Evolutionary conservation across 2,113 vertebrate genomes (phyloP).

Genomic region (Entosphenus tridentatus): DNA sequence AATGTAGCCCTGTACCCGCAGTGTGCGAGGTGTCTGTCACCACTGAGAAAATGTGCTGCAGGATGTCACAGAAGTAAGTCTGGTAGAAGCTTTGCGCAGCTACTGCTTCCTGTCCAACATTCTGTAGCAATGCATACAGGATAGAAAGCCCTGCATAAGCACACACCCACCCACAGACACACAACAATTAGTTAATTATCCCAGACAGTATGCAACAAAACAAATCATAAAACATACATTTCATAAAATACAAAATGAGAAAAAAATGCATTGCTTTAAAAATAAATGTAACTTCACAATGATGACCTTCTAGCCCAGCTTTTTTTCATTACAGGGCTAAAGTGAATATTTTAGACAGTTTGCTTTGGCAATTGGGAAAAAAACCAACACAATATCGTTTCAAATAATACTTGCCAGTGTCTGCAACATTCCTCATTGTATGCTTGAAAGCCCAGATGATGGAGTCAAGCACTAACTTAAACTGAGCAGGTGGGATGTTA

Average conservation of each 20-base stretch:
- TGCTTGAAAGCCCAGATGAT: constrained; percentile 99
- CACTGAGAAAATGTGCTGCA: constrained; percentile 95
- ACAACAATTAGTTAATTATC: not conserved
- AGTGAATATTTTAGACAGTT: not conserved
- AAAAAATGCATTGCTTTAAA: not conserved
- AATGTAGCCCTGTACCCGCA: constrained; percentile 37
- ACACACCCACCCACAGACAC: not conserved
- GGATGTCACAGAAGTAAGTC: constrained; percentile 88
- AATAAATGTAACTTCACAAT: not conserved
- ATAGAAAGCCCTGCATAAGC: constrained; percentile 57
- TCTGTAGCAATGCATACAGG: constrained; percentile 82
- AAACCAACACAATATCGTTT: constrained; percentile 4
- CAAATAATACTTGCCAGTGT: constrained; percentile 44
- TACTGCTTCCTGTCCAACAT: constrained; percentile 82
- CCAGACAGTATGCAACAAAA: rapidly evolving
- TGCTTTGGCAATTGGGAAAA: not conserved
- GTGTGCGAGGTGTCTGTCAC: constrained; percentile 97
- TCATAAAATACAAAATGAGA: not conserved
- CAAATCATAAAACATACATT: rapidly evolving
- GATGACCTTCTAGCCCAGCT: not conserved
- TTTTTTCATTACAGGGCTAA: not conserved
- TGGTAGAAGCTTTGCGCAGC: constrained; percentile 97
- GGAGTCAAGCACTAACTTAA: constrained; percentile 94
- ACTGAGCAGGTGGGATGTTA: constrained; percentile 89
- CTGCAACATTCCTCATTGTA: constrained; percentile 97